Base-by-base conservation (phyloP, 2,113 vertebrate species). In the Colinus virginianus region DNA sequence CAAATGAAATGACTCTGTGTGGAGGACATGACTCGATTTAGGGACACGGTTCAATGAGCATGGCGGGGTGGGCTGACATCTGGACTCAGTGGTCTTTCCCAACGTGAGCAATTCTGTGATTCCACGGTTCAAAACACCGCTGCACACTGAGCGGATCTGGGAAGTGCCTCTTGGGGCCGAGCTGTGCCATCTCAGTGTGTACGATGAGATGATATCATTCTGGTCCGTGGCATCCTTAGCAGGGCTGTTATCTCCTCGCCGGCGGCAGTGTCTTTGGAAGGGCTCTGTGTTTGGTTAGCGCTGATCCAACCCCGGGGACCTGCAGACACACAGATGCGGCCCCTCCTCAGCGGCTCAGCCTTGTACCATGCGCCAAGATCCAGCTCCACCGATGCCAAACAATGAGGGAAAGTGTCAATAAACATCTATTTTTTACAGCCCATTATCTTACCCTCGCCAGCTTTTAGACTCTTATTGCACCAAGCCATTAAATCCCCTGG, bases 351-450 rank as follows among this genome's bases (percentile, higher is more conserved):
- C 55, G 3, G 30, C 55, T 30, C 32, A 28, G 45, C 23, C 1
- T 20, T 0, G 0, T 0, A 0, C 5, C 2, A 55, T 45, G 5
- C 5, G 1, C 42, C 0, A 0, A 58, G 68, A 55, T 34, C 67
- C 69, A 48, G 48, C 86, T 77, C 88, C n/a, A 77, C 64, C 84
- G 84, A 90, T 90, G 93, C 26, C 88, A 88, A 93, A 90, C 84
- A 88, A 67, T 1, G 32, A 94, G 53, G 32, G 55, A 30, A 93
- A 82, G 70, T 94, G 78, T 96, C 94, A 92, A 92, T 84, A 94
- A 93, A 84, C 84, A 78, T 84, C 20, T 88, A 78, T 85, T 95
- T 96, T 96, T 95, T 88, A 90, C 94, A 94, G 86, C 78, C 80
- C 84, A 87, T 96, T 96, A 95, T 96, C 78, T 88, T 81, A 92